Evolutionary conservation across 2,888 invertebrate genomes (phyloP), one percentile per base, ranked within the genome.

Genomic region (Agrochola litura): DNA sequence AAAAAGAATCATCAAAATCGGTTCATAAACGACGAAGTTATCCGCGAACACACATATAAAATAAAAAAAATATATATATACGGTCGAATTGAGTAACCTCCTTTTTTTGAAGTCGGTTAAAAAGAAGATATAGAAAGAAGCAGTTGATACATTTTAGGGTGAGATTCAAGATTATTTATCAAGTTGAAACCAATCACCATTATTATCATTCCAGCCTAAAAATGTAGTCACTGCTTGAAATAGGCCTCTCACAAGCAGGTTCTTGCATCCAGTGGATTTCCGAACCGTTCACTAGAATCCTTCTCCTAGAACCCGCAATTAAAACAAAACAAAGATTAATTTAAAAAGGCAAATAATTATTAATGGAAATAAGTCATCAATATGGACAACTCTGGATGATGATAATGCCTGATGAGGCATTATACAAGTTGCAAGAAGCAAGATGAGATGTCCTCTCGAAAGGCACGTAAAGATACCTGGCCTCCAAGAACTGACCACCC

Each of bases 401-500:
- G 2, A 22, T 0, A 61, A 61, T 22, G 30, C 9, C 16, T 30
- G 49, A 73, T 22, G 22, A 43, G 14, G 41, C 30, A 73, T 16
- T 52, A 52, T 25, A 2, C 2, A 6, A 72, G 19, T 25, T 16
- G 6, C 3, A 25, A 25, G 3, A 25, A 12, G 6, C 10, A 30
- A 52, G 16, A 41, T 41, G 6, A 75, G 30, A 46, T 49, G 0
- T 25, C 43, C 67, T 37, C 56, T 63, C 19, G 4, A 56, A 46
- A 68, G n/a, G 25, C 77, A 79, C 65, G 78, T 78, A 46, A 66
- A 64, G 8, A 37, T 41, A 3, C 8, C 43, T 9, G 0, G 0
- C 0, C 14, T 78, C 58, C 61, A 46, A 61, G 65, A 61, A 77
- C 25, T 3, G 81, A 61, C 78, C 81, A 66, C 79, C 63, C 73